phyloP scores from a whole-genome alignment of 2,113 vertebrate species.

The Eclectus roratus region DNA sequence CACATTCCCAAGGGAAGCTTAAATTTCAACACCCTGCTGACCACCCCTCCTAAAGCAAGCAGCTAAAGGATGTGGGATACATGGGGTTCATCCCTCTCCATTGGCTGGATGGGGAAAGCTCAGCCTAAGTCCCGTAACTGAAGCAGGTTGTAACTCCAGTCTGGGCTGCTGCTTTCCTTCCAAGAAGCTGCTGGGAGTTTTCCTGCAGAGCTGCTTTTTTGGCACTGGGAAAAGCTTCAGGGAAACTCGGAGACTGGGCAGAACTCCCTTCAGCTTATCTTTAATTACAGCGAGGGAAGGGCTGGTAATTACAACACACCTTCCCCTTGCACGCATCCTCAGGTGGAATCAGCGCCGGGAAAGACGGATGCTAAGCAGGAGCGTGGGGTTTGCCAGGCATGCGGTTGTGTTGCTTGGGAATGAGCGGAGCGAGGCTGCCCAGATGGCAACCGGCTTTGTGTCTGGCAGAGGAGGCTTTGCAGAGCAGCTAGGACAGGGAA shows the following conservation, averaged over 20 bases:
- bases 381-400: not conserved
- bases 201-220: constrained; percentile 17
- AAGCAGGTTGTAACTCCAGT: constrained; percentile 22
- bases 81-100: not conserved
- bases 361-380: constrained; percentile 61
- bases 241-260: constrained; percentile 29
- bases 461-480: not conserved
- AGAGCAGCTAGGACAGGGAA: not conserved
- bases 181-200: constrained; percentile 53
- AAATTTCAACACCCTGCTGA: not conserved
- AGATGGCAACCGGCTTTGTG: not conserved
- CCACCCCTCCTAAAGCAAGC: not conserved
- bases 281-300: constrained; percentile 68
- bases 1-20: rapidly evolving
- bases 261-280: constrained; percentile 65
- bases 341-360: constrained; percentile 23
- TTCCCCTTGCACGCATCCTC: constrained; percentile 22
- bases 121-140: not conserved
- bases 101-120: not conserved
- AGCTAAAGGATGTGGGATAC: not conserved
- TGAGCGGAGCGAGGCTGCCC: not conserved
- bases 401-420: constrained; percentile 16
- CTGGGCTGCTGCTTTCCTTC: constrained; percentile 15
- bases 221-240: constrained; percentile 60
- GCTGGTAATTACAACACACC: constrained; percentile 54